These are phyloP conservation scores for Meiosimyza platycephala DNA, from an alignment of 2,888 invertebrate species.

Conservation along the genomic window DNA sequence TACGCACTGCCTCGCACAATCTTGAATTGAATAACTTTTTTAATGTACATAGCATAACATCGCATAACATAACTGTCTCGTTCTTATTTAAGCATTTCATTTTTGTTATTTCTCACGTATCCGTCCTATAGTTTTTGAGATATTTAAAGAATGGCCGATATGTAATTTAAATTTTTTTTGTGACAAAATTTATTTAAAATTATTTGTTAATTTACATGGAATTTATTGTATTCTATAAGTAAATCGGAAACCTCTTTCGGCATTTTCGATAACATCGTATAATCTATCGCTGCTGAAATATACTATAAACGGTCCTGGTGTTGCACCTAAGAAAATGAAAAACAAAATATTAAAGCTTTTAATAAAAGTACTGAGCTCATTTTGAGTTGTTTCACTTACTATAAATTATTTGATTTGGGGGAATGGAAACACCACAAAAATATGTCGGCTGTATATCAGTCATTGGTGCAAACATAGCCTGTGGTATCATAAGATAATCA, in stretches of 20 bases:
- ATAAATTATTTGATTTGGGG: constrained; percentile 44
- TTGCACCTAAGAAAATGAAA: constrained; percentile 69
- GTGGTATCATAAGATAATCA: constrained; percentile 72
- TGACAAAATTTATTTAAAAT: too few species aligned
- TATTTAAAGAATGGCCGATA: too few species aligned
- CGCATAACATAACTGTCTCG: too few species aligned
- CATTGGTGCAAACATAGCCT: constrained; percentile 67
- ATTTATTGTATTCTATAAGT: constrained; percentile 50
- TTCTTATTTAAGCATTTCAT: too few species aligned
- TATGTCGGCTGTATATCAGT: constrained; percentile 57
- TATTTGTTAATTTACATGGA: not conserved
- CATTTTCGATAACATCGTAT: constrained; percentile 53
- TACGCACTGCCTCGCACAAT: too few species aligned
- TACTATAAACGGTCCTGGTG: constrained; percentile 73
- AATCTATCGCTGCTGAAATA: constrained; percentile 72
- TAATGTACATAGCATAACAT: too few species aligned
- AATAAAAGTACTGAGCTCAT: not conserved
- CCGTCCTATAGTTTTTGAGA: too few species aligned
- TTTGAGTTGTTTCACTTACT: not conserved
- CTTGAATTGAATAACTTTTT: too few species aligned
- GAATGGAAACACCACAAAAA: constrained; percentile 59
- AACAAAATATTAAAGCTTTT: constrained; percentile 23
- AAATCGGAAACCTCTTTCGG: constrained; percentile 61
- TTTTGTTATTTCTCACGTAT: too few species aligned
- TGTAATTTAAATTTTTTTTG: too few species aligned